Evolutionary conservation across 2,113 vertebrate species (phyloP).

Genomic region (Xenopus borealis): DNA sequence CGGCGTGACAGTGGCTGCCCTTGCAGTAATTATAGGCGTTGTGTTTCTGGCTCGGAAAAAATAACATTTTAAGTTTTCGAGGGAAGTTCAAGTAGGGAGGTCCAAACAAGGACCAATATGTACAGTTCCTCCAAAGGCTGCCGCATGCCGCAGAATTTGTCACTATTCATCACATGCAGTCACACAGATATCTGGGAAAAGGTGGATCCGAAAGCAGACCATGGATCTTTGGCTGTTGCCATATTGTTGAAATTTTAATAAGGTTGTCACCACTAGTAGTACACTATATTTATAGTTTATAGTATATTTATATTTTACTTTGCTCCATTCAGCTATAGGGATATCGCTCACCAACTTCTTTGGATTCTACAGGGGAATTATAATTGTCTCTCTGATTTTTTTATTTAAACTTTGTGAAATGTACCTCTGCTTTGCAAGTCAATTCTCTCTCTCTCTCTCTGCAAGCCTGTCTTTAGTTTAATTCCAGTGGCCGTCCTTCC

Average conservation of each 20-base stretch:
- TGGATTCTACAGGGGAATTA: too few relatives aligned
- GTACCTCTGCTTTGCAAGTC: too few relatives aligned
- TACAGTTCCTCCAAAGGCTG: slow-evolving; percentile 61
- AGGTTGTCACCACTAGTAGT: background rate
- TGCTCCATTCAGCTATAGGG: too few relatives aligned
- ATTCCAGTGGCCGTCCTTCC: too few relatives aligned
- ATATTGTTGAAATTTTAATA: slow-evolving; percentile 2
- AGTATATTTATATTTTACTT: too few relatives aligned
- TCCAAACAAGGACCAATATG: slow-evolving; percentile 47
- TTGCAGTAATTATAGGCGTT: slow-evolving; percentile 68
- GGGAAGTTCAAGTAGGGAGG: slow-evolving; percentile 7
- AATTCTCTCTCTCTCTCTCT: too few relatives aligned
- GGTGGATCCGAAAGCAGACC: background rate
- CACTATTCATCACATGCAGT: slow-evolving; percentile 38
- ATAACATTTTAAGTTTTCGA: slow-evolving; percentile 49
- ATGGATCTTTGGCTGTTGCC: background rate
- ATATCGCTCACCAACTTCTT: too few relatives aligned
- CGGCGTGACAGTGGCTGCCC: slow-evolving; percentile 61
- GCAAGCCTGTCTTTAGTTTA: too few relatives aligned
- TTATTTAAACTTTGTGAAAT: too few relatives aligned
- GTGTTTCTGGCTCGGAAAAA: slow-evolving; percentile 71
- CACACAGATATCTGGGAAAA: slow-evolving; percentile 2
- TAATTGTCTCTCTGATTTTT: too few relatives aligned
- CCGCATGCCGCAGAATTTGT: slow-evolving; percentile 66
- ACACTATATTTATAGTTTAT: too few relatives aligned